Base-by-base conservation (phyloP, 2,797 vertebrate species). In the Arrhamphus sclerolepis region DNA sequence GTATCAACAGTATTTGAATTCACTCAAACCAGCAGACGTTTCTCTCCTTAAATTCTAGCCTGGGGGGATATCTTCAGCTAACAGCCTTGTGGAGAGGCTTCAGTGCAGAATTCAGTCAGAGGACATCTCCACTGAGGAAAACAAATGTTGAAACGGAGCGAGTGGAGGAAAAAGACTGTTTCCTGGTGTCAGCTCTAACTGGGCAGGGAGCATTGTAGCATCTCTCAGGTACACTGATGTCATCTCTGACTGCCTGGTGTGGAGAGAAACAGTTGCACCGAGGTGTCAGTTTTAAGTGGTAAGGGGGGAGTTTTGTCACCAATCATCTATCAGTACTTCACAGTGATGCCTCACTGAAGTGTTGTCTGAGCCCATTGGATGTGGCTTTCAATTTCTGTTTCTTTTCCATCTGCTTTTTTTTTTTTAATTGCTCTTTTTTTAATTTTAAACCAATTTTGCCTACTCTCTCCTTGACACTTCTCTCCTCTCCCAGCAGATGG, bases 261-360 rank as follows among this genome's bases (percentile, higher is more conserved):
- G 82, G 84, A 81, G 71, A 78, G 79, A 81, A 85, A 88, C 83
- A 78, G 84, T 82, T 77, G 81, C 86, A 75, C 75, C 6, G 72
- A 88, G 80, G 87, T 91, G 89, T 90, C 89, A 89, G 72, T 80
- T 86, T 78, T 90, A 90, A 89, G 87, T 87, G 81, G 87, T 80
- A 70, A 62, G 29, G 62, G 70, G 78, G 79, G 86, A 85, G 83
- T 82, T 87, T 88, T 89, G 87, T 89, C 90, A 88, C 81, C 78
- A 69, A 87, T 91, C 87, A 83, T 73, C 90, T 71, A 85, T 89
- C 89, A 85, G 70, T 72, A 78, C 85, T 78, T 87, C 84, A 76
- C 74, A 57, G 54, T 62, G 69, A 74, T 78, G 78, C 72, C 52
- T 81, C 52, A 46, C 68, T 60, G 67, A 83, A 70, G 58, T 68